These are phyloP conservation scores for Leptura quadrifasciata DNA, from an alignment of 2,888 invertebrate species.

Conservation along the genomic window DNA sequence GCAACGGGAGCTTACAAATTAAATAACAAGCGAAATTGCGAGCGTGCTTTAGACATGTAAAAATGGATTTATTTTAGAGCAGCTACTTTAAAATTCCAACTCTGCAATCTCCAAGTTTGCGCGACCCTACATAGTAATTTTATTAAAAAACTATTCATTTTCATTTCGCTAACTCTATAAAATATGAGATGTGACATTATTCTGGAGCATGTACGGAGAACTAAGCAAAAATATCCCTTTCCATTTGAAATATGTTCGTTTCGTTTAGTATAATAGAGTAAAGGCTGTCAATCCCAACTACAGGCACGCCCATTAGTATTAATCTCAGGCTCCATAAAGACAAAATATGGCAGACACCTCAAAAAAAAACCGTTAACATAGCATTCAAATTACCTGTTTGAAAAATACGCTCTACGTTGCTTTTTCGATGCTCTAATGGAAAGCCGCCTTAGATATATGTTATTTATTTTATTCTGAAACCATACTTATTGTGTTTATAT, in stretches of 20 bases:
- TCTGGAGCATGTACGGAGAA: background rate
- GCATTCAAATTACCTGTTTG: too few relatives aligned
- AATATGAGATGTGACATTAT: background rate
- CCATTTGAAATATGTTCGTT: background rate
- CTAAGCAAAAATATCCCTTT: background rate
- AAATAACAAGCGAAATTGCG: conserved; percentile 45
- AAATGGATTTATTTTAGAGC: conserved; percentile 37
- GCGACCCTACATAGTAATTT: conserved; percentile 6
- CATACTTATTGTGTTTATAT: too few relatives aligned
- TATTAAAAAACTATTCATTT: conserved; percentile 15
- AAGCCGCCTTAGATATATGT: too few relatives aligned
- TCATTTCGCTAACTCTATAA: background rate
- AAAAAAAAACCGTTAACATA: too few relatives aligned
- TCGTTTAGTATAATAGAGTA: background rate
- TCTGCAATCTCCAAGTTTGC: conserved; percentile 26
- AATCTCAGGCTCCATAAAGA: too few relatives aligned
- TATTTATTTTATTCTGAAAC: too few relatives aligned
- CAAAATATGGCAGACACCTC: too few relatives aligned
- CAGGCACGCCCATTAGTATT: too few relatives aligned
- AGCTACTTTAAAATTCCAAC: conserved; percentile 34
- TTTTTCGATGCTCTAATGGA: too few relatives aligned
- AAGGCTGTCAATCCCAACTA: too few relatives aligned
- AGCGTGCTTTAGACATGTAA: conserved; percentile 40
- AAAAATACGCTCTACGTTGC: too few relatives aligned
- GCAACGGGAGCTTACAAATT: conserved; percentile 43